These are phyloP conservation scores for Archilochus colubris DNA, from an alignment of 2,113 vertebrate genomes.

Conservation along the genomic window DNA sequence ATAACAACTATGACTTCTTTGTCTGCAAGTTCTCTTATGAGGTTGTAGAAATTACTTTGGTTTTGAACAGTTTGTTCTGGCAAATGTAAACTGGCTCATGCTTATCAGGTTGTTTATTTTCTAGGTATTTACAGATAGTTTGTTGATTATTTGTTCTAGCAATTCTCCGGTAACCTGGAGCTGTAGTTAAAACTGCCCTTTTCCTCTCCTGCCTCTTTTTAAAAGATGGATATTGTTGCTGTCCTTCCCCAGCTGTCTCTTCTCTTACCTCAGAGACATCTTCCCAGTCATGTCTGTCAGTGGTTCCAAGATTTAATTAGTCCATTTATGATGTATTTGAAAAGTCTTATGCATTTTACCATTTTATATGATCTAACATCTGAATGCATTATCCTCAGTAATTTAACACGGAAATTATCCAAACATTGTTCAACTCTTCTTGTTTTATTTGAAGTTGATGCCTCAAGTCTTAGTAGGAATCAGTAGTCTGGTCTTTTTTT, in stretches of 20 bases:
- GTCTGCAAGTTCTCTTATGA: conserved; percentile 28
- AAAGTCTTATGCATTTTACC: background rate
- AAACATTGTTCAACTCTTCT: background rate
- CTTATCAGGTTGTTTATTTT: conserved; percentile 55
- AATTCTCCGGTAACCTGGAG: conserved; percentile 3
- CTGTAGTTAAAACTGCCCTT: background rate
- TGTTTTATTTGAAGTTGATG: background rate
- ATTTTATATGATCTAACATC: background rate
- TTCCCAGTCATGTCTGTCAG: background rate
- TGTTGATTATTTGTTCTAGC: conserved; percentile 57
- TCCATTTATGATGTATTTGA: background rate
- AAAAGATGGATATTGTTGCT: background rate
- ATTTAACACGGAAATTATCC: background rate
- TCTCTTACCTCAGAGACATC: background rate
- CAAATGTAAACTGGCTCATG: conserved; percentile 29
- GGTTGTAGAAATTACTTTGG: conserved; percentile 25
- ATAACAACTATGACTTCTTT: conserved; percentile 30
- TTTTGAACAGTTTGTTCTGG: conserved; percentile 63
- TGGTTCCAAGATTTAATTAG: background rate
- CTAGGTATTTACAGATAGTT: conserved; percentile 61
- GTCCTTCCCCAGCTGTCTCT: background rate
- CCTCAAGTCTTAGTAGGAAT: background rate
- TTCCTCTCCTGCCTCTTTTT: background rate
- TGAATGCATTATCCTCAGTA: background rate
- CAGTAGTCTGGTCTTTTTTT: background rate